phyloP scores from a whole-genome alignment of 2,797 vertebrate genomes.

The Poecilia velifera region DNA sequence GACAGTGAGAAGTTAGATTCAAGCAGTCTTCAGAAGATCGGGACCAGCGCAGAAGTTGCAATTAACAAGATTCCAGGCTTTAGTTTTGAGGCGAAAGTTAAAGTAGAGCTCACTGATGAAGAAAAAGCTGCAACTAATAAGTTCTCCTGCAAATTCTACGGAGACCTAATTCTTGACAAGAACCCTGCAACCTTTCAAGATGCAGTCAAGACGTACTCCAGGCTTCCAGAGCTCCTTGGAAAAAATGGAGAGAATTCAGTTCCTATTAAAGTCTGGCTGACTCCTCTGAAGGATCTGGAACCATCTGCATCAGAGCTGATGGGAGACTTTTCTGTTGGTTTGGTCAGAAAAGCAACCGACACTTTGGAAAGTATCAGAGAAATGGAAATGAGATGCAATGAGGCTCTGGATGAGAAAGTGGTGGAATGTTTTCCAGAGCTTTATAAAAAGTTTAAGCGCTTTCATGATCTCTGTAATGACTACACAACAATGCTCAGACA shows the following conservation, averaged over 20 bases:
- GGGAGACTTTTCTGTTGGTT: constrained; percentile 21
- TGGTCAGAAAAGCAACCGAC: constrained; percentile 14
- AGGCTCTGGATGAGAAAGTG: constrained; percentile 9
- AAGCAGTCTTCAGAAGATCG: constrained; percentile 26
- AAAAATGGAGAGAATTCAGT: constrained; percentile 25
- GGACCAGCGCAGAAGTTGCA: constrained; percentile 24
- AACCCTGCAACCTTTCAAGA: constrained; percentile 44
- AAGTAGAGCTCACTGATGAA: constrained; percentile 26
- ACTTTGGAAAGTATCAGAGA: constrained; percentile 37
- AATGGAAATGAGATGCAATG: constrained; percentile 9
- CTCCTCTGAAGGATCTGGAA: constrained; percentile 48
- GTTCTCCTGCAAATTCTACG: constrained; percentile 63
- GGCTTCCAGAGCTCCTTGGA: constrained; percentile 53
- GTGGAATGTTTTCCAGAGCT: constrained; percentile 29
- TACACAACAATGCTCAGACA: constrained; percentile 1
- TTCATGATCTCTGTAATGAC: neutral
- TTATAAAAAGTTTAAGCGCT: neutral
- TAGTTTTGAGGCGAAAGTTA: neutral
- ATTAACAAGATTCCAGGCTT: constrained; percentile 46
- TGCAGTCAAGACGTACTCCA: constrained; percentile 40
- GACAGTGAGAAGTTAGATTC: constrained; percentile 21
- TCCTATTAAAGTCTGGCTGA: constrained; percentile 66
- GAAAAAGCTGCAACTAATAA: constrained; percentile 38
- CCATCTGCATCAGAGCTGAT: constrained; percentile 16
- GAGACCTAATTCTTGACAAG: constrained; percentile 49